A percentile compares a stretch with the other conserved stretches of the same genome.
Conservation (phyloP, 2,888 invertebrate genomes). For the Chymomyza fuscimana region DNA sequence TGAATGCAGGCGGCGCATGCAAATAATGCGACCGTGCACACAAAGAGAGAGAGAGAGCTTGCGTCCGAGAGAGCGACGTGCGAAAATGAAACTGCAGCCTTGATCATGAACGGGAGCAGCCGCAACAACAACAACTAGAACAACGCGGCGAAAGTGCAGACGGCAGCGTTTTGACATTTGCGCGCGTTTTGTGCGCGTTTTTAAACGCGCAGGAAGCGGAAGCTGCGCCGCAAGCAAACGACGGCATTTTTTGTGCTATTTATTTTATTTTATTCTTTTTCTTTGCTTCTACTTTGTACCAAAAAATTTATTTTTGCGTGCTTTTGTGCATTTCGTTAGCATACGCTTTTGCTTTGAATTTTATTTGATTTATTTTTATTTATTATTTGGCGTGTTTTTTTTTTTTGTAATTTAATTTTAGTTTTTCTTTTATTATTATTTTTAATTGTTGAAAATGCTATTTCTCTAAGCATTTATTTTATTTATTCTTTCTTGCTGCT, state of each 20-base stretch:
- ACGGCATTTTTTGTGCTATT: conserved; percentile 6
- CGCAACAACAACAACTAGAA: background rate
- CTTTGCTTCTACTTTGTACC: background rate
- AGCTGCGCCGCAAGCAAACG: conserved; percentile 26
- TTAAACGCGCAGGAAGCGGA: conserved; percentile 30
- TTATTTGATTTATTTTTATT: too few species aligned
- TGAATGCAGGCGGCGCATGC: conserved; percentile 1
- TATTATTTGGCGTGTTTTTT: too few species aligned
- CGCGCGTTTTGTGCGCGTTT: background rate
- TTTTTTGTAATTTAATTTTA: too few species aligned
- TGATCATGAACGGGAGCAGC: conserved; percentile 14
- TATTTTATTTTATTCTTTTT: conserved; percentile 7
- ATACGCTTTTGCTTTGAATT: too few species aligned
- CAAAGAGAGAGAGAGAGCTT: background rate
- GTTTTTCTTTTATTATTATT: too few species aligned
- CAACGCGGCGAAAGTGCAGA: conserved; percentile 15
- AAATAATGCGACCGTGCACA: background rate
- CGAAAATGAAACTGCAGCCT: conserved; percentile 27
- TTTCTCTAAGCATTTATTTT: too few species aligned
- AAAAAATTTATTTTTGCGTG: conserved; percentile 3
- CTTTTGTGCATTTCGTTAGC: background rate
- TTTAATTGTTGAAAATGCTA: too few species aligned
- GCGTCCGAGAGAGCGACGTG: background rate
- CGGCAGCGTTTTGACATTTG: conserved; percentile 21
- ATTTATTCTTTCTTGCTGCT: too few species aligned